Percentiles rank a stretch among this genome's conserved stretches.
Evolutionary conservation across 2,888 invertebrate genomes (phyloP).

Genomic region (Monopis laevigella): DNA sequence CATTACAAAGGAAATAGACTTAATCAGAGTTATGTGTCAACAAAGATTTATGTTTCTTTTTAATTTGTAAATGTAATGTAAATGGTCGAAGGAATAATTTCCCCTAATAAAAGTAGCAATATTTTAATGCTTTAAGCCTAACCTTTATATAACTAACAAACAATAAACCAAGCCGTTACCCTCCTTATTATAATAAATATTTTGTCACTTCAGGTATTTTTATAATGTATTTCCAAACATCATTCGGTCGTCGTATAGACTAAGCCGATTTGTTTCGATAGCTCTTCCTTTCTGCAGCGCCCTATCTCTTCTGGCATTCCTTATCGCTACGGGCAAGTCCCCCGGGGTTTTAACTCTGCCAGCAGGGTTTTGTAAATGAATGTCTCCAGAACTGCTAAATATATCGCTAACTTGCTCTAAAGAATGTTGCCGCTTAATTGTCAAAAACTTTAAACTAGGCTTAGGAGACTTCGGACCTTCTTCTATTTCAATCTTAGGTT

Average conservation of each 20-base stretch:
- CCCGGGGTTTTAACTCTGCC: constrained; percentile 84
- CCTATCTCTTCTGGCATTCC: constrained; percentile 72
- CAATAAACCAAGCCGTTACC: not conserved
- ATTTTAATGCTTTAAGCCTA: not conserved
- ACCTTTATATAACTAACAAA: not conserved
- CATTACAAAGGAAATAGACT: too few species aligned
- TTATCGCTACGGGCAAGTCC: constrained; percentile 80
- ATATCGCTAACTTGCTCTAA: constrained; percentile 81
- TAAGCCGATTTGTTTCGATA: constrained; percentile 74
- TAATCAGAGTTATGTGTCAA: too few species aligned
- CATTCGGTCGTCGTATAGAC: constrained; percentile 89
- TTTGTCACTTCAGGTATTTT: constrained; percentile 9
- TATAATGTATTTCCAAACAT: constrained; percentile 73
- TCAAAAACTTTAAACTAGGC: constrained; percentile 36
- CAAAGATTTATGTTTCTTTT: too few species aligned
- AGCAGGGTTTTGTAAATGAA: constrained; percentile 76
- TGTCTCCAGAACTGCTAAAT: constrained; percentile 74
- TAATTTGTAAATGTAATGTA: too few species aligned
- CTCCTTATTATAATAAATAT: not conserved
- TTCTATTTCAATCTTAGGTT: constrained; percentile 33
- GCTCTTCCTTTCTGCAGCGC: constrained; percentile 60
- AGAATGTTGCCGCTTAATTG: constrained; percentile 71
- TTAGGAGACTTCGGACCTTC: constrained; percentile 32
- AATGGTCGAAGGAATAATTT: too few species aligned
- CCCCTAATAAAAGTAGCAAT: too few species aligned